phyloP scores from a whole-genome alignment of 2,113 vertebrate species.

The Irena cyanogastra region DNA sequence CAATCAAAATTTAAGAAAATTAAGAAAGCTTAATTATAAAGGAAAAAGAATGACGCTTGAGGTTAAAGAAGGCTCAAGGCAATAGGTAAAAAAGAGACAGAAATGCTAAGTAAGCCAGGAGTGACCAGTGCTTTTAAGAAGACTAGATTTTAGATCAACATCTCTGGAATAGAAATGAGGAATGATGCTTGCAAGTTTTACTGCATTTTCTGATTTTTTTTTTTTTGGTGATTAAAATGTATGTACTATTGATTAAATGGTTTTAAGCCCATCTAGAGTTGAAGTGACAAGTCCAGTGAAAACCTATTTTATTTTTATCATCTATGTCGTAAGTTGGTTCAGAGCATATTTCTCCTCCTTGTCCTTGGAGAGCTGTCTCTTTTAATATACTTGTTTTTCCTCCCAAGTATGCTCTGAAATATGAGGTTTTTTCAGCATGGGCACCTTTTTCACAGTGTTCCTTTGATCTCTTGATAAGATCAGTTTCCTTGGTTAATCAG shows the following conservation, averaged over 20 bases:
- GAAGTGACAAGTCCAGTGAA: not conserved
- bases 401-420: not conserved
- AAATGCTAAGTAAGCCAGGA: not conserved
- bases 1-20: not conserved
- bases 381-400: not conserved
- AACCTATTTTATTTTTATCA: not conserved
- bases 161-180: not conserved
- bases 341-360: not conserved
- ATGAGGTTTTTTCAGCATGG: fast-evolving
- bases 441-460: not conserved
- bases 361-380: not conserved
- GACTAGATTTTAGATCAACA: not conserved
- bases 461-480: not conserved
- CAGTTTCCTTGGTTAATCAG: not conserved
- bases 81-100: not conserved
- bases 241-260: not conserved
- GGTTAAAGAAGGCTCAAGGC: not conserved
- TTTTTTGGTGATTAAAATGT: not conserved
- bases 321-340: not conserved
- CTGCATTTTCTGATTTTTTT: not conserved
- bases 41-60: not conserved
- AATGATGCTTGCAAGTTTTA: not conserved
- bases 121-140: not conserved
- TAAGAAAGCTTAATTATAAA: not conserved
- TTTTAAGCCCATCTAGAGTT: not conserved